Percentiles rank a stretch among this genome's conserved stretches.
Conservation (phyloP, 2,113 vertebrate genomes). For the Calypte anna region DNA sequence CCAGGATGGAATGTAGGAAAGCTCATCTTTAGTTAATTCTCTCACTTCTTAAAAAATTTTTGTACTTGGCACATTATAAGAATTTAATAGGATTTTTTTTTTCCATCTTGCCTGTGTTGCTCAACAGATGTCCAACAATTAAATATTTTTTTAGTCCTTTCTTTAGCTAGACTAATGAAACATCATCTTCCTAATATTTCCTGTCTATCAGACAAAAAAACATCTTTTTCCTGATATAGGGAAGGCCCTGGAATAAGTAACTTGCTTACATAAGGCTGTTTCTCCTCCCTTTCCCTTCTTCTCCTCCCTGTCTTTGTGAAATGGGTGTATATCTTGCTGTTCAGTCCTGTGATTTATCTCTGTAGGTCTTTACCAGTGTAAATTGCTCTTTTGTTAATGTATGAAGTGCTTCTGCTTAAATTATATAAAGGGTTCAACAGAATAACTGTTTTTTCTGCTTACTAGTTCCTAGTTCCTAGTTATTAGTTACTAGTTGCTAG, state of each 20-base stretch:
- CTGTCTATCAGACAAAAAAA: background rate
- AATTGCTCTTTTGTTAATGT: background rate
- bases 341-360: background rate
- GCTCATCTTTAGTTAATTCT: background rate
- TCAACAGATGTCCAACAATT: background rate
- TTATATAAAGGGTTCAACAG: background rate
- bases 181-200: background rate
- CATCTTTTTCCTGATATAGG: background rate
- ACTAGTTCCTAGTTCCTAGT: background rate
- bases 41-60: background rate
- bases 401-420: background rate
- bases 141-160: background rate
- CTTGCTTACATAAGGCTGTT: background rate
- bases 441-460: background rate
- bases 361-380: background rate
- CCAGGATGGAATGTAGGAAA: background rate
- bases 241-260: background rate
- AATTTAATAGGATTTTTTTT: background rate
- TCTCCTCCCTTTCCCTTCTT: background rate
- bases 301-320: background rate
- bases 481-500: no score
- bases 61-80: background rate
- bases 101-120: background rate
- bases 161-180: background rate
- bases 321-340: background rate